Base-by-base conservation (phyloP, 1,140 invertebrate species). In the Caenorhabditis inopinata region DNA sequence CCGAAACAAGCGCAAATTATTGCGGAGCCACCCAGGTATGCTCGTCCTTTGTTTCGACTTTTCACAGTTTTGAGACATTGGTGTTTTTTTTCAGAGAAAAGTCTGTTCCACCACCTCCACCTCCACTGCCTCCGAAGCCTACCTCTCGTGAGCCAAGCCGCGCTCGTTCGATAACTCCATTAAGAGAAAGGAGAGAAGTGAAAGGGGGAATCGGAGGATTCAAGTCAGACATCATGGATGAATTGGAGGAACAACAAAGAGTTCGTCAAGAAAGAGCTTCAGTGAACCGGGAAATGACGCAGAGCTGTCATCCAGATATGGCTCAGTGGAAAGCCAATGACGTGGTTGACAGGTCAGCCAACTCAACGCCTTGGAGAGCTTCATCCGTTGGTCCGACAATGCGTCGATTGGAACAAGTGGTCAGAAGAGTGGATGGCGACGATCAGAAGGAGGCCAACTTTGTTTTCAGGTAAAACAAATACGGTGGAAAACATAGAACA, bases 301-400 rank as follows among this genome's bases (percentile, higher is more conserved):
- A 79, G 16, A 79, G 78, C 21, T 79, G 78, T 51, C 78, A 79
- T 74, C 78, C 78, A 45, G 78, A 79, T 47, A 79, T 79, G 78
- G 29, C 45, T 11, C 46, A 81, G 45, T 81, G 80, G 80, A 81
- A 81, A 53, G 80, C 51, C 42, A 49, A 45, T 74, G 46, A 74
- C 7, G 14, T 14, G 5, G 42, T 42, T 32, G 74, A 76, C 32
- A 51, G 79, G 27, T 76, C 74, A 6, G 79, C 35, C 7, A 49
- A 73, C 9, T 46, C 79, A 9, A 76, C 51, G 16, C 48, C 48
- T 5, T 53, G 35, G 35, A 73, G 74, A 74, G 80, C 62, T 0
- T n/a, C 45, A 14, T 83, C 35, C 45, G 81, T 74, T 82, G 76
- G 53, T 6, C 81, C 76, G 29, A 47, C 75, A 21, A 77, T 78